A percentile compares a stretch with the other conserved stretches of the same genome.
These are phyloP conservation scores for Champsocephalus esox DNA, from an alignment of 2,797 vertebrate genomes.

Conservation along the genomic window DNA sequence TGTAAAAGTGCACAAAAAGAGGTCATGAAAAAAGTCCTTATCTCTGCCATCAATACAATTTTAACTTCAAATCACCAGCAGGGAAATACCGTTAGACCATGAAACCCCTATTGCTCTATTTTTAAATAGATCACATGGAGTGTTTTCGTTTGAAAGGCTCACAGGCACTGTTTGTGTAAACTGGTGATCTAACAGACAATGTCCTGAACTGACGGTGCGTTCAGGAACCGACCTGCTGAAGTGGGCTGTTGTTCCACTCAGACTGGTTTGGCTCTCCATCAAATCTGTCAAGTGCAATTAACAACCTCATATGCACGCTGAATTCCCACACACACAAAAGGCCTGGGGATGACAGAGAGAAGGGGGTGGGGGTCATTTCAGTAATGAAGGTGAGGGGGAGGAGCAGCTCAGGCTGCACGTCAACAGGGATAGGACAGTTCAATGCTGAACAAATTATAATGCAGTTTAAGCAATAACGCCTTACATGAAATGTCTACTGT, in stretches of 20 bases:
- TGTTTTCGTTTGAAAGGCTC: slow-evolving; percentile 10
- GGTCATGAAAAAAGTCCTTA: no score
- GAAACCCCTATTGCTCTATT: no score
- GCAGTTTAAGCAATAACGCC: background rate
- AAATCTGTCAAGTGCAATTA: slow-evolving; percentile 85
- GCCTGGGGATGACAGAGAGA: slow-evolving; percentile 51
- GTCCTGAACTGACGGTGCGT: slow-evolving; percentile 22
- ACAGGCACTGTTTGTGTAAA: slow-evolving; percentile 5
- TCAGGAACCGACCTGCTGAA: slow-evolving; percentile 50
- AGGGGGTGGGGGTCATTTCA: slow-evolving; percentile 64
- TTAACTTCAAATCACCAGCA: no score
- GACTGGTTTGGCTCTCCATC: slow-evolving; percentile 70
- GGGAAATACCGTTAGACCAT: no score
- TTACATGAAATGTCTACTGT: background rate
- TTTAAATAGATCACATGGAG: background rate
- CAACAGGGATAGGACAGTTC: slow-evolving; percentile 5
- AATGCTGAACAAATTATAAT: slow-evolving; percentile 8
- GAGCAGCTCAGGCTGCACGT: slow-evolving; percentile 17
- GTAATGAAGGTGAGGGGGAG: slow-evolving; percentile 69
- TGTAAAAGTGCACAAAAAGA: no score
- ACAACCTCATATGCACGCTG: slow-evolving; percentile 57
- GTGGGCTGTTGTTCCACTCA: slow-evolving; percentile 64
- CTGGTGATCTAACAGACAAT: slow-evolving; percentile 25
- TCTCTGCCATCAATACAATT: no score
- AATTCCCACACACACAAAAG: slow-evolving; percentile 52